Conservation (phyloP, 35 echinoderm and acorn worm species). For the Patiria miniata region DNA sequence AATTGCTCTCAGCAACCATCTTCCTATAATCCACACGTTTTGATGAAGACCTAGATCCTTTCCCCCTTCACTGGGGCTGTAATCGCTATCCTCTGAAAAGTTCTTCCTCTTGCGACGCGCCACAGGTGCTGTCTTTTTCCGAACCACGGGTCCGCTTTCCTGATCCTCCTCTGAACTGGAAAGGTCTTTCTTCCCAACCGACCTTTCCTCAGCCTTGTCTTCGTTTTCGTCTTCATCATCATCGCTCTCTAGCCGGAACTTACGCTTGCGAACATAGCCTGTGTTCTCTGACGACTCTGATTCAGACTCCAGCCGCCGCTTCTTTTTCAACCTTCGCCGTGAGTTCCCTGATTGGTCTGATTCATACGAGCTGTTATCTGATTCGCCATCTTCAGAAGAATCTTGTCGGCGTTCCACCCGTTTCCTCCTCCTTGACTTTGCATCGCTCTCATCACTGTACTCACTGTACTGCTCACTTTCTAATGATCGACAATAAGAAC, state of each 20-base stretch:
- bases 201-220: not conserved
- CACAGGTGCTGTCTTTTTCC: not conserved
- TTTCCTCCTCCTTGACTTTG: not conserved
- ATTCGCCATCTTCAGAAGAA: not conserved
- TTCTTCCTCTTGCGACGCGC: slow-evolving; percentile 25
- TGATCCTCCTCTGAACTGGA: not conserved
- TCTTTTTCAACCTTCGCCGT: not conserved
- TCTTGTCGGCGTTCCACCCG: not conserved
- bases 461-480: slow-evolving; percentile 68
- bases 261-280: slow-evolving; percentile 56
- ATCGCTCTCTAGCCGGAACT: slow-evolving; percentile 79
- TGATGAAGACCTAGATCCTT: not conserved
- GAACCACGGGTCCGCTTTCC: not conserved
- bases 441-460: slow-evolving; percentile 33
- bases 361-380: slow-evolving; percentile 10
- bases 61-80: not conserved
- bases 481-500: not conserved
- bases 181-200: not conserved
- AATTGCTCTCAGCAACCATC: slow-evolving; percentile 58
- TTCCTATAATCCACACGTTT: slow-evolving; percentile 72
- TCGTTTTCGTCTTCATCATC: slow-evolving; percentile 46
- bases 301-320: not conserved
- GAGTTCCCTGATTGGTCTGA: not conserved
- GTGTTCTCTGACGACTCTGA: slow-evolving; percentile 48
- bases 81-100: slow-evolving; percentile 9